Conservation (phyloP, 2,888 invertebrate species). For the Napeogenes sylphis region DNA sequence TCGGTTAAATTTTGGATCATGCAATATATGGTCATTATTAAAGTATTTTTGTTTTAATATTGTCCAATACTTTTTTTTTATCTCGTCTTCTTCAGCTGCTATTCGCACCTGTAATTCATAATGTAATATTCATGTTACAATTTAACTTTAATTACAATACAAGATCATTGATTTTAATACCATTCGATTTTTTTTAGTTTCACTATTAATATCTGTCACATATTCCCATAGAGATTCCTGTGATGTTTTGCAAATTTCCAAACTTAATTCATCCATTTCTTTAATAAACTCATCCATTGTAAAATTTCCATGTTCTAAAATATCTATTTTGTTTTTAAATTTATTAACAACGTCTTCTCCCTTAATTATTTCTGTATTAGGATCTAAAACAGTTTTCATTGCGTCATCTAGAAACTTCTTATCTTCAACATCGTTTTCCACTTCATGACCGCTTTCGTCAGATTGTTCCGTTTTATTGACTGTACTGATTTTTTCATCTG, state of each 20-base stretch:
- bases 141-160: not conserved
- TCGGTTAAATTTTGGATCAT: conserved; percentile 49
- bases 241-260: conserved; percentile 66
- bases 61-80: conserved; percentile 68
- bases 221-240: conserved; percentile 68
- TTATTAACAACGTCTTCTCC: conserved; percentile 48
- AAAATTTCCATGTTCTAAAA: conserved; percentile 53
- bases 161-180: conserved; percentile 36
- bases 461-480: conserved; percentile 58
- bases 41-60: conserved; percentile 64
- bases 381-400: conserved; percentile 62
- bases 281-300: conserved; percentile 62
- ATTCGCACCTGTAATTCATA: conserved; percentile 51
- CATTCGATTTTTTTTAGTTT: conserved; percentile 65
- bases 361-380: conserved; percentile 49
- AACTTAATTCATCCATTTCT: conserved; percentile 66
- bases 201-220: conserved; percentile 63
- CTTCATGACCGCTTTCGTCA: conserved; percentile 64
- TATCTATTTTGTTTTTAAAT: conserved; percentile 55
- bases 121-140: not conserved
- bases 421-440: conserved; percentile 61
- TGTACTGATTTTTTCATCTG: conserved; percentile 53
- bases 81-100: conserved; percentile 68
- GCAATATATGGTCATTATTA: conserved; percentile 37
- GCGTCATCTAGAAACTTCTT: conserved; percentile 66